Evolutionary conservation across 2,113 vertebrate genomes (phyloP).

Genomic region (Rhineura floridana): DNA sequence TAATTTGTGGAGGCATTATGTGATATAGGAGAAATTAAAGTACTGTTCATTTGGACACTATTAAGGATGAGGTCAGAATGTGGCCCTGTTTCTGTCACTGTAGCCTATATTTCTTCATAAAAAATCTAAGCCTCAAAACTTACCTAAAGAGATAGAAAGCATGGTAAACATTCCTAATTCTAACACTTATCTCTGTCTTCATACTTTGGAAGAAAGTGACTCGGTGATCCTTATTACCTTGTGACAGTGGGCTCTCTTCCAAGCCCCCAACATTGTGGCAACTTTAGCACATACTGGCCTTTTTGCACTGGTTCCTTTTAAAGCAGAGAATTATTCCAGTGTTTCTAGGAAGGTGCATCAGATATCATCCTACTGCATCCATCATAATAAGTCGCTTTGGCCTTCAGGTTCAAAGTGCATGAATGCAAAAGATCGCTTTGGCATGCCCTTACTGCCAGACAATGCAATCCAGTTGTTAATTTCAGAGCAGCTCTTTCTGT

Average conservation of each 20-base stretch:
- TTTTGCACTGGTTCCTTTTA: constrained; percentile 30
- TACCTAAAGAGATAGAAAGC: background rate
- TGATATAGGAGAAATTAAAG: background rate
- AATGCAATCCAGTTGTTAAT: constrained; percentile 10
- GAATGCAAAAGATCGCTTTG: background rate
- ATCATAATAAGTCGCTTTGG: background rate
- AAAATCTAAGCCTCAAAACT: background rate
- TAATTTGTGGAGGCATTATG: background rate
- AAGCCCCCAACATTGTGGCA: background rate
- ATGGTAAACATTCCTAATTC: background rate
- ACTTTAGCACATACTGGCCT: constrained; percentile 1
- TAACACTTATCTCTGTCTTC: background rate
- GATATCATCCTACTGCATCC: constrained; percentile 4
- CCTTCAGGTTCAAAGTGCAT: constrained; percentile 25
- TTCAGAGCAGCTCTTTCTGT: constrained; percentile 6
- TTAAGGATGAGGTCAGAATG: background rate
- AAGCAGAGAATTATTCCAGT: constrained; percentile 24
- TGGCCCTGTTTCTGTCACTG: background rate
- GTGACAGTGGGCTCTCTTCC: background rate
- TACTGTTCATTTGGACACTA: background rate
- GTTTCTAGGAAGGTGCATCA: constrained; percentile 29
- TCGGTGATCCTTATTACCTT: background rate
- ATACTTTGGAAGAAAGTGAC: background rate
- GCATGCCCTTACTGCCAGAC: background rate
- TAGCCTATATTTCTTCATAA: background rate